Base-by-base conservation (phyloP, 1,140 invertebrate genomes). In the Brachionus angularis region DNA sequence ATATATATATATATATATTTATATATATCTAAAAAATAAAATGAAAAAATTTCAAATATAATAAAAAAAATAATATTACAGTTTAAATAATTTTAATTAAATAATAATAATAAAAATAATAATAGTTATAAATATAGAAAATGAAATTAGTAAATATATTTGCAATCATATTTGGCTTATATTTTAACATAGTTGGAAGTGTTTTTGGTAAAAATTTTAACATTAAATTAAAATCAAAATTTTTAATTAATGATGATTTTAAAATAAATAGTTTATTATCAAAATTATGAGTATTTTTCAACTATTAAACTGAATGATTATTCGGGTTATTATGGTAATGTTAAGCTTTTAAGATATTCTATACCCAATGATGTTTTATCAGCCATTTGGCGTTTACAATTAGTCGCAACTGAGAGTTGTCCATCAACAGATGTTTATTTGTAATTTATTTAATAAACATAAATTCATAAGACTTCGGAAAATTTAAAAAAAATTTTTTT, bases 191-290 rank as follows among this genome's bases (percentile, higher is more conserved):
- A n/a, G n/a, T n/a, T n/a, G n/a, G n/a, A n/a, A n/a, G n/a, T n/a
- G 39, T 42, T 10, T 42, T 42, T 16, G 39, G 39, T 42, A 16
- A 42, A 16, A 10, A 42, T 42, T 42, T 42, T 16, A 42, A 42
- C 39, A 42, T 42, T 42, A 10, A 42, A 10, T 10, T 16, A 10
- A 10, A 42, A 42, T 42, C 39, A 42, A 10, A 16, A 10, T 42
- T 42, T 42, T 16, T 42, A 42, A 42, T 42, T 42, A 10, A 10
- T 10, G n/a, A n/a, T n/a, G n/a, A n/a, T n/a, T n/a, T n/a, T n/a
- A n/a, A n/a, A n/a, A n/a, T n/a, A n/a, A n/a, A n/a, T n/a, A 67
- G 62, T 67, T 1, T 67, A 67, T 50, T 67, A 67, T 47, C 62
- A 67, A 67, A 67, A 67, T 50, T 67, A 67, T 36, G 62, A 67